A percentile compares a stretch with the other conserved stretches of the same genome.
Evolutionary conservation across 2,888 invertebrate species (phyloP).

Genomic region (Xiphydria camelus): DNA sequence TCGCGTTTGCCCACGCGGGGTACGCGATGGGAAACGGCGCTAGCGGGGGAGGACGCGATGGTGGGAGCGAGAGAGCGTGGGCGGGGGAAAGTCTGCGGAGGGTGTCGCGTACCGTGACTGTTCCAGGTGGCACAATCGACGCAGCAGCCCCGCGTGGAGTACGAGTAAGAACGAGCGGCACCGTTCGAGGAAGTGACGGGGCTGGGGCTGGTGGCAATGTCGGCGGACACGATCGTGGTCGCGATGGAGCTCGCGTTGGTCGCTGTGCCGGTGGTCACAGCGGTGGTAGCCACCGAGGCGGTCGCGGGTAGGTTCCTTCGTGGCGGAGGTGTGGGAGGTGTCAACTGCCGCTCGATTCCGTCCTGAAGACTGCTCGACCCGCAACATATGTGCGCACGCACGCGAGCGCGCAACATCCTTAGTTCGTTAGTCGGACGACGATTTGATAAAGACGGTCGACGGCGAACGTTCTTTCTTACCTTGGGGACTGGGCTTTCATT

Average conservation of each 20-base stretch:
- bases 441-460: too few relatives aligned
- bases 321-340: slow-evolving; percentile 66
- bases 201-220: slow-evolving; percentile 41
- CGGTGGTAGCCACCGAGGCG: slow-evolving; percentile 32
- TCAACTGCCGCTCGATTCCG: slow-evolving; percentile 66
- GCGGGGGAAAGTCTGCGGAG: slow-evolving; percentile 12
- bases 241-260: slow-evolving; percentile 34
- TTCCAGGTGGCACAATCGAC: slow-evolving; percentile 54
- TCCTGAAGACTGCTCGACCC: slow-evolving; percentile 62
- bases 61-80: neutral
- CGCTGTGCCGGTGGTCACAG: slow-evolving; percentile 48
- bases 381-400: slow-evolving; percentile 30
- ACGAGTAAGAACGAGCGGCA: slow-evolving; percentile 48
- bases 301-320: slow-evolving; percentile 55
- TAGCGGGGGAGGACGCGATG: neutral
- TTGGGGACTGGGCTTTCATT: too few relatives aligned
- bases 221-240: slow-evolving; percentile 29
- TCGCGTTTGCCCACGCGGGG: neutral
- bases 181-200: slow-evolving; percentile 48
- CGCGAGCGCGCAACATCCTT: slow-evolving; percentile 8
- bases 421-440: slow-evolving; percentile 4
- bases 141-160: slow-evolving; percentile 52
- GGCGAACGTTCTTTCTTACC: too few relatives aligned
- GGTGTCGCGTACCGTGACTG: slow-evolving; percentile 52
- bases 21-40: too few relatives aligned